Evolutionary conservation across 2,888 invertebrate genomes (phyloP).

Genomic region (Oligia strigilis): DNA sequence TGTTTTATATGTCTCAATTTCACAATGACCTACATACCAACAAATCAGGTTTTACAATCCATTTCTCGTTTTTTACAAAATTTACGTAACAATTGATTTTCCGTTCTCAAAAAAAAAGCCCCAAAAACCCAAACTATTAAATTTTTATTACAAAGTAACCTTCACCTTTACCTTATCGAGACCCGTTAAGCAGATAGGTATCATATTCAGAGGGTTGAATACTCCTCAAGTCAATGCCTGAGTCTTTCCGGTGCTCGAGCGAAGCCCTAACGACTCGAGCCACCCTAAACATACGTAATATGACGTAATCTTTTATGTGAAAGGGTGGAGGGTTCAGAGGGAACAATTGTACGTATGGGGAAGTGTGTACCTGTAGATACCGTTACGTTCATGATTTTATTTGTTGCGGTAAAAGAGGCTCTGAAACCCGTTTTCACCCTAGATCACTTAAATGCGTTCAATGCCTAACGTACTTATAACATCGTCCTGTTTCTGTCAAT

Average conservation of each 20-base stretch:
- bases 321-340: slow-evolving; percentile 46
- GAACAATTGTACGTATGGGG: slow-evolving; percentile 29
- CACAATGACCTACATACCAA: neutral
- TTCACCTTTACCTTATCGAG: slow-evolving; percentile 55
- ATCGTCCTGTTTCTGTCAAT: neutral
- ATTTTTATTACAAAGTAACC: slow-evolving; percentile 1
- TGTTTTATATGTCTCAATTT: neutral
- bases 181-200: slow-evolving; percentile 49
- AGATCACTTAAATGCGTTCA: neutral
- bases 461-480: no score
- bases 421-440: neutral
- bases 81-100: neutral
- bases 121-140: neutral
- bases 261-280: slow-evolving; percentile 58
- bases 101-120: neutral
- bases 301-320: slow-evolving; percentile 61
- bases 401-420: slow-evolving; percentile 24
- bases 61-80: neutral
- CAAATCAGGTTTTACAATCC: no score
- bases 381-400: slow-evolving; percentile 21
- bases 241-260: slow-evolving; percentile 56
- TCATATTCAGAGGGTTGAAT: slow-evolving; percentile 56
- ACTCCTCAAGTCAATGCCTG: slow-evolving; percentile 56
- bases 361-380: slow-evolving; percentile 22
- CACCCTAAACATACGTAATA: slow-evolving; percentile 58